These are phyloP conservation scores for Drosophila kepulauana DNA, from an alignment of 1,140 invertebrate species.

Conservation along the genomic window DNA sequence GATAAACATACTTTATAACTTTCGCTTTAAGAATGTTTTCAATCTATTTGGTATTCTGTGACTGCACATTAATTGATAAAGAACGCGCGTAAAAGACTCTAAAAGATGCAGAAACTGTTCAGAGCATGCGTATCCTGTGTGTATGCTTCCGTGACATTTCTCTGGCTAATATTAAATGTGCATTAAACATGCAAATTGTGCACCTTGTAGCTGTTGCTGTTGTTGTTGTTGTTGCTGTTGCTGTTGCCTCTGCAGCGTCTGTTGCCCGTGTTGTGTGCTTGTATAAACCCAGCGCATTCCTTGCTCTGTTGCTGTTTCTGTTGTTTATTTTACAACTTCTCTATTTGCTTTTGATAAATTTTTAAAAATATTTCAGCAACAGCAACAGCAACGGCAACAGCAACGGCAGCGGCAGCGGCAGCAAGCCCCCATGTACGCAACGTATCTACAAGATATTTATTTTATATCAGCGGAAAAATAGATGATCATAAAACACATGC, in stretches of 20 bases:
- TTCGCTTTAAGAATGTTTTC: constrained; percentile 2
- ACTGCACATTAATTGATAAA: constrained; percentile 16
- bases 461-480: constrained; percentile 83
- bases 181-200: constrained; percentile 76
- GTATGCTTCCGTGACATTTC: constrained; percentile 53
- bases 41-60: background rate
- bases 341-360: constrained; percentile 83
- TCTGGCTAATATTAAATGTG: constrained; percentile 71
- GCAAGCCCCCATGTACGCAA: constrained; percentile 42
- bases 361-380: constrained; percentile 78
- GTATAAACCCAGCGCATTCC: background rate
- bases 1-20: background rate
- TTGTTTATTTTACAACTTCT: constrained; percentile 68
- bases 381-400: constrained; percentile 28
- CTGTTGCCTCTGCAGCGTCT: constrained; percentile 21
- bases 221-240: constrained; percentile 9
- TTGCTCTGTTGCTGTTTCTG: constrained; percentile 29
- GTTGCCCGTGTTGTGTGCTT: constrained; percentile 12
- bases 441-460: constrained; percentile 80
- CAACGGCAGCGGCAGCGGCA: constrained; percentile 15
- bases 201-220: constrained; percentile 43
- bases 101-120: background rate
- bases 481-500: constrained; percentile 83
- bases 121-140: constrained; percentile 13
- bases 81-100: background rate